A percentile compares a stretch with the other conserved stretches of the same genome.
Conservation (phyloP, 92 coral and sea anemone species). For the Heteractis magnifica region DNA sequence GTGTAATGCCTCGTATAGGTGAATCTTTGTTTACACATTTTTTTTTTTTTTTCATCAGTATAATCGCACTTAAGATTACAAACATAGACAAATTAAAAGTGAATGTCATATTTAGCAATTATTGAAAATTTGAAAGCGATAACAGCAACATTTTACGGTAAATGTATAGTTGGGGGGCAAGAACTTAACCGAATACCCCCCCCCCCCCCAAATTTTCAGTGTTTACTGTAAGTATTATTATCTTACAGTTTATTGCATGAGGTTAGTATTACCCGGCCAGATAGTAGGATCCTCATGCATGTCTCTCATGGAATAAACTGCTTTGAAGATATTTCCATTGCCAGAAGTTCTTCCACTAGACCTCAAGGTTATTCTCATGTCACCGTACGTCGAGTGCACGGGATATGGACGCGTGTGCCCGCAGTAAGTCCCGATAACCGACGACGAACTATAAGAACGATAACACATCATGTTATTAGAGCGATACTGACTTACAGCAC, state of each 20-base stretch:
- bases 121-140: not conserved
- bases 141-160: too few relatives aligned
- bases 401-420: conserved; percentile 75
- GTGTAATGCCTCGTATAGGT: not conserved
- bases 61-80: too few relatives aligned
- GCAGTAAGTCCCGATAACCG: conserved; percentile 47
- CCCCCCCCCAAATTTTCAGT: too few relatives aligned
- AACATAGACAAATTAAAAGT: too few relatives aligned
- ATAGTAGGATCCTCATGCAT: not conserved
- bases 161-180: too few relatives aligned
- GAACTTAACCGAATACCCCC: too few relatives aligned
- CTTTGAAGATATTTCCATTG: conserved; percentile 38
- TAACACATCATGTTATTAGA: not conserved
- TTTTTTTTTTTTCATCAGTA: too few relatives aligned
- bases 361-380: conserved; percentile 59
- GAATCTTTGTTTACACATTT: too few relatives aligned
- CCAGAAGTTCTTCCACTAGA: conserved; percentile 36
- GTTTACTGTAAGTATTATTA: too few relatives aligned
- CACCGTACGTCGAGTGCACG: conserved; percentile 43
- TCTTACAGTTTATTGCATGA: too few relatives aligned
- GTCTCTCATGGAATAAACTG: conserved; percentile 31
- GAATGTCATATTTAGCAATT: not conserved
- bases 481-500: too few relatives aligned
- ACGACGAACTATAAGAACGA: conserved; percentile 48
- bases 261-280: not conserved